Evolutionary conservation across 2,113 vertebrate genomes (phyloP).

Genomic region (Erpornis zantholeuca): DNA sequence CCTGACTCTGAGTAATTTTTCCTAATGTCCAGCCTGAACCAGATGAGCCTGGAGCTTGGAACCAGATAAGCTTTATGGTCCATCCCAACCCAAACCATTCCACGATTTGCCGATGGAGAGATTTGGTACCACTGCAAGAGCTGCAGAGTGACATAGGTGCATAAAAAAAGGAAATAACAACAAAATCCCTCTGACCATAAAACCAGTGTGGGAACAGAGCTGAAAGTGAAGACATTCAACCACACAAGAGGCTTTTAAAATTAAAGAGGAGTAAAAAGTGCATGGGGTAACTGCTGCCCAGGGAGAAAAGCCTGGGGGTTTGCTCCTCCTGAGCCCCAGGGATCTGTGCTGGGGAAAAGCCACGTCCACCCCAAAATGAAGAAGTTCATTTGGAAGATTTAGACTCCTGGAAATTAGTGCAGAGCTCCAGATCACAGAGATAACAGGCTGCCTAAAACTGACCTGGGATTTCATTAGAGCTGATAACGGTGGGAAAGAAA

Average conservation of each 20-base stretch:
- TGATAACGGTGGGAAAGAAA: background rate
- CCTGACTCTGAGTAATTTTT: background rate
- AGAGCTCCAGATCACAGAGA: background rate
- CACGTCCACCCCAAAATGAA: accelerated
- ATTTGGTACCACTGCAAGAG: background rate
- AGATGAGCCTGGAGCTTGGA: background rate
- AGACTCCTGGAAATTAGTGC: background rate
- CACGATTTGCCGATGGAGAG: background rate
- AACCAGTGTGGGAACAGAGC: background rate
- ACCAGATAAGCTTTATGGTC: background rate
- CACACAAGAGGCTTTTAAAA: background rate
- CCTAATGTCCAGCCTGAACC: background rate
- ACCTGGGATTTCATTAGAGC: slow-evolving; percentile 4
- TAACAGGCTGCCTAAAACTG: background rate
- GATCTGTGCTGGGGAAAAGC: accelerated
- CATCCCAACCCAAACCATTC: background rate
- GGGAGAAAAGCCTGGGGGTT: background rate
- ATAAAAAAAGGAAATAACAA: background rate
- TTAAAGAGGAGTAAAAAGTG: background rate
- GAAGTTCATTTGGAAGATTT: background rate
- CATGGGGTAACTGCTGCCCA: background rate
- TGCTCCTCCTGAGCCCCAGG: background rate
- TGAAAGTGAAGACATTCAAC: background rate
- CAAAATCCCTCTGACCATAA: background rate
- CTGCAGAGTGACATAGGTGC: background rate